Evolutionary conservation across 1,140 invertebrate genomes (phyloP), one percentile per base, ranked within the genome.

Genomic region (Caenorhabditis brenneri): DNA sequence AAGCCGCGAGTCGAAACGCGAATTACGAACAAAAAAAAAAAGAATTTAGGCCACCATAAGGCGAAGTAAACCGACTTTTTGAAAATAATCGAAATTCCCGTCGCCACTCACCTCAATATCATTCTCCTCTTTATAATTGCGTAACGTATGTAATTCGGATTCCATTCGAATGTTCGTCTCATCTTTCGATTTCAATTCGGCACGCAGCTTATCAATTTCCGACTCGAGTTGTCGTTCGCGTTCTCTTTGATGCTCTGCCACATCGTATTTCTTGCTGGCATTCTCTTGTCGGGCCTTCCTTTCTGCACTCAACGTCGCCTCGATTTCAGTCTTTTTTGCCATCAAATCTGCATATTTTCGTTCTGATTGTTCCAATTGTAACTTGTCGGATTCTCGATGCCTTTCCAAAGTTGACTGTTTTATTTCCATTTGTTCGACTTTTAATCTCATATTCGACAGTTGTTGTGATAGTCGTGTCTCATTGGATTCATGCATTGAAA

Each of bases 381-480:
- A 15, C 33, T 84, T 85, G 58, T 84, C 81, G 22, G 86, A 51
- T 27, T 88, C 88, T 48, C 83, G 79, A 60, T 87, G 88, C 51
- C 86, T 88, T 55, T 51, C 81, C 22, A 87, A 36, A 53, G 88
- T 22, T 9, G 36, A 79, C 51, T 53, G 12, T 29, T 51, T 49
- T 7, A 84, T 49, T 74, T 49, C 55, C 49, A 74, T 79, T 12
- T 60, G 42, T 6, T 65, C 60, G 31, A 36, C 60, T 12, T 65
- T 33, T 16, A n/a, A 0, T 29, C 24, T n/a, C 58, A 48, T 85
- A 97, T 94, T 91, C 96, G 97, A 91, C 95, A 96, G 93, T 97
- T 98, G 90, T 97, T 95, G 89, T 95, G 96, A 93, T 98, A 97
- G 86, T 96, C 96, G 89, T 98, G 93, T 85, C 96, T 97, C 58